Conservation (phyloP, 1,140 invertebrate species). For the Zaprionus gabonicus region DNA sequence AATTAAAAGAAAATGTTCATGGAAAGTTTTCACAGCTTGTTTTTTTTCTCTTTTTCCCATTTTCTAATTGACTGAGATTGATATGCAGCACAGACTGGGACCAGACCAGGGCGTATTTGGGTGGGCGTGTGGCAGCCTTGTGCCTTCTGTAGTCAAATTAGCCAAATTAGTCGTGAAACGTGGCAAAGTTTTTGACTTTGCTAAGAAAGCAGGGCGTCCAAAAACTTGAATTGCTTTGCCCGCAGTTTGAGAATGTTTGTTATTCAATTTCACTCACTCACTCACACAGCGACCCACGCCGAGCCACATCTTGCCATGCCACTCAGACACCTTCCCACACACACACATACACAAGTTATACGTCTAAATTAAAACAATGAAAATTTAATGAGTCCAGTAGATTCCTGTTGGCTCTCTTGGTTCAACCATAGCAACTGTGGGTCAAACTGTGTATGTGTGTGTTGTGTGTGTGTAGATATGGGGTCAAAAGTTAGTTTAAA, state of each 20-base stretch:
- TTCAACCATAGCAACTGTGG: not conserved
- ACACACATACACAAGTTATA: slow-evolving; percentile 19
- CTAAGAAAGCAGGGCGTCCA: slow-evolving; percentile 27
- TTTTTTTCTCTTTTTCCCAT: slow-evolving; percentile 32
- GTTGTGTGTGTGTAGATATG: not conserved
- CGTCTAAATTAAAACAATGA: slow-evolving; percentile 77
- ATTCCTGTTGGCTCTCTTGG: slow-evolving; percentile 14
- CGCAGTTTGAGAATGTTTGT: slow-evolving; percentile 13
- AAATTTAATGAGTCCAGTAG: slow-evolving; percentile 78
- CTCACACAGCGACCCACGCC: not conserved
- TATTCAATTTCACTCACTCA: slow-evolving; percentile 31
- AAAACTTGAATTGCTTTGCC: slow-evolving; percentile 13
- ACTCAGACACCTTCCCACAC: slow-evolving; percentile 7
- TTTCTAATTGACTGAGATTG: slow-evolving; percentile 71
- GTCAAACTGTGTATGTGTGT: no score
- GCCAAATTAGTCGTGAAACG: slow-evolving; percentile 74
- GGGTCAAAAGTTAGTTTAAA: slow-evolving; percentile 14
- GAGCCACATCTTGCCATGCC: slow-evolving; percentile 5
- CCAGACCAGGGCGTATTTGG: not conserved
- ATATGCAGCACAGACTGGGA: slow-evolving; percentile 41
- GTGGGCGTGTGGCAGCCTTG: slow-evolving; percentile 6
- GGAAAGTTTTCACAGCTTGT: slow-evolving; percentile 22
- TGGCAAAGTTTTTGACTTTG: slow-evolving; percentile 44
- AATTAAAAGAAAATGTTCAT: slow-evolving; percentile 64
- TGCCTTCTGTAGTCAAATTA: slow-evolving; percentile 57